Evolutionary conservation across 1,140 invertebrate genomes (phyloP), one percentile per base, ranked within the genome.

Genomic region (Lamellibrachia luymesi): DNA sequence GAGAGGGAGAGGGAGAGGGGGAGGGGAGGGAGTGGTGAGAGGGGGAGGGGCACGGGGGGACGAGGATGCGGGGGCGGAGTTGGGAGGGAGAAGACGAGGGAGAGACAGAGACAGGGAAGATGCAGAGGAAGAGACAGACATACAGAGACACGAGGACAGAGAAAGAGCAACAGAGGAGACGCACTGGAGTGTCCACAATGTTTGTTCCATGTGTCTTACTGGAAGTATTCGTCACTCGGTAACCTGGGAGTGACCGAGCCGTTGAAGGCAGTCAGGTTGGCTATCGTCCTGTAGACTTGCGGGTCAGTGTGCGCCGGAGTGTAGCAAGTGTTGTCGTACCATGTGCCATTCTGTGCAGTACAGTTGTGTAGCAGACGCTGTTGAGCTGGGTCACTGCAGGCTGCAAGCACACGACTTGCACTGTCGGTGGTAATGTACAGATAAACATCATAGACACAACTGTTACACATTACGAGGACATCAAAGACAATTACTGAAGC

Each of bases 191-290:
- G 25, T 22, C 64, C 64, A 80, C 17, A 80, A 4, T 22, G 64
- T 22, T 80, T 0, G 25, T 22, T 8, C 0, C 64, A 49, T 10
- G 25, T 50, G 10, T 52, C 93, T 93, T 92, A 94, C 94, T 93
- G 93, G 94, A 92, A 94, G 80, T 93, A 94, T 89, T 94, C 93
- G 92, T 94, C 94, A 38, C 93, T 92, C 17, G 94, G 90, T n/a
- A 64, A 92, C 51, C 17, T 93, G 50, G 50, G 50, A 8, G 91
- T 4, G 91, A 91, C 27, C 7, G 91, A 25, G 49, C 51, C 91
- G 91, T 80, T 80, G 6, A 80, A 10, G 13, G 64, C 64, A 2
- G 25, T 17, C 13, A 80, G 13, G 17, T 80, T 80, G 64, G 64
- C 25, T 4, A 80, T 80, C 17, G 64, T 80, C 64, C 25, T 80